Base-by-base conservation (phyloP, 2,888 invertebrate species). In the Barypeithes pellucidus region DNA sequence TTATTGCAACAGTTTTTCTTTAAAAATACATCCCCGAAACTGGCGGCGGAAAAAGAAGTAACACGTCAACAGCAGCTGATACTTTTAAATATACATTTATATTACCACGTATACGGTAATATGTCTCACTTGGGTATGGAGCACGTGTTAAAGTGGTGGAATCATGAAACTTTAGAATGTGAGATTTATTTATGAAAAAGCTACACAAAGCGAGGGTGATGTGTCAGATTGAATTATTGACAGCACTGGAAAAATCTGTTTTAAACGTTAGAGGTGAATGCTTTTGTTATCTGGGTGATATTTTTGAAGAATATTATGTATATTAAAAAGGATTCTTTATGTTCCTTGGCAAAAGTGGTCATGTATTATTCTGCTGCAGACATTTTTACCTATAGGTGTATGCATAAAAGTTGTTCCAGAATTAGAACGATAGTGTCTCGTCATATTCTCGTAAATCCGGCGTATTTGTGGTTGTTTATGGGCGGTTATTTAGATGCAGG, bases 11-110 rank as follows among this genome's bases (percentile, higher is more conserved):
- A 9, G n/a, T 54, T 33, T 54, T 54, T 54, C 29, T 16, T 57
- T 33, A 33, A 33, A 57, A 57, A 57, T 57, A 33, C 18, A 36
- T n/a, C 8, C 16, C 12, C 11, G 12, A 57, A 57, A 33, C 54
- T 9, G 12, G 50, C 16, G 54, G 33, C 54, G 54, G 54, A 9
- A 3, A 57, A 57, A 57, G 54, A 57, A 57, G 33, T 57, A 62
- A 62, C 14, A 52, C 54, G 52, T 69, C 69, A 62, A 52, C 50
- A 36, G 43, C 69, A 69, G 61, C 69, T 69, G 69, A 69, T 69
- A 52, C 69, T 54, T 61, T 69, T 69, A 69, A 69, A 62, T 62
- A 70, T 70, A 62, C 50, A 70, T 70, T 50, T 70, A 62, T 70
- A 52, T 70, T 61, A 63, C 63, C 62, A 63, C 61, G 62, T 63